Evolutionary conservation across 2,797 vertebrate genomes (phyloP).

Genomic region (Parambassis ranga): DNA sequence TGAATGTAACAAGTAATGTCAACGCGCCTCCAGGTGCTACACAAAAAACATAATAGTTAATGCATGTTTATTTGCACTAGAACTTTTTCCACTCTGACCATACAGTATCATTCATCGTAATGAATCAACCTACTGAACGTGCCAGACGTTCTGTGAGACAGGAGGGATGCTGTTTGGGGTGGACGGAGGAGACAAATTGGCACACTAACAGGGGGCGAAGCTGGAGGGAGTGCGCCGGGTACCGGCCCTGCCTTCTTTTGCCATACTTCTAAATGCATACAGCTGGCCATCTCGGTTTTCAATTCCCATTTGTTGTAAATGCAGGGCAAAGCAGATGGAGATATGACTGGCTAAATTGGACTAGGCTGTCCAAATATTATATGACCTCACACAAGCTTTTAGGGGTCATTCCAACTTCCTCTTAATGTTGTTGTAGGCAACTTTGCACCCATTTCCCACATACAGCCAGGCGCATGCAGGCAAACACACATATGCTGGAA

Average conservation of each 20-base stretch:
- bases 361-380: constrained; percentile 73
- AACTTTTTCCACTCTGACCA: constrained; percentile 19
- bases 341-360: constrained; percentile 72
- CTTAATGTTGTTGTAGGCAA: constrained; percentile 63
- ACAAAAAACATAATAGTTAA: constrained; percentile 2
- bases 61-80: constrained; percentile 37
- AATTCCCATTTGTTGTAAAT: constrained; percentile 68
- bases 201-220: constrained; percentile 34
- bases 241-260: constrained; percentile 38
- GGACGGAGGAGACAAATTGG: constrained; percentile 56
- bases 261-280: constrained; percentile 71
- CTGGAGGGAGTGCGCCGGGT: not conserved
- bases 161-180: constrained; percentile 46
- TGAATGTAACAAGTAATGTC: constrained; percentile 41
- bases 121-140: constrained; percentile 51
- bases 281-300: constrained; percentile 73
- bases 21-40: constrained; percentile 40
- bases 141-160: constrained; percentile 42
- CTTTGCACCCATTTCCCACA: constrained; percentile 40
- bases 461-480: constrained; percentile 14
- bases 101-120: constrained; percentile 19
- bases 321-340: constrained; percentile 69
- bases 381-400: constrained; percentile 68
- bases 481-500: constrained; percentile 22
- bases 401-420: constrained; percentile 64